phyloP scores from a whole-genome alignment of 2,797 vertebrate genomes.

The Bryconaethiops microstoma region DNA sequence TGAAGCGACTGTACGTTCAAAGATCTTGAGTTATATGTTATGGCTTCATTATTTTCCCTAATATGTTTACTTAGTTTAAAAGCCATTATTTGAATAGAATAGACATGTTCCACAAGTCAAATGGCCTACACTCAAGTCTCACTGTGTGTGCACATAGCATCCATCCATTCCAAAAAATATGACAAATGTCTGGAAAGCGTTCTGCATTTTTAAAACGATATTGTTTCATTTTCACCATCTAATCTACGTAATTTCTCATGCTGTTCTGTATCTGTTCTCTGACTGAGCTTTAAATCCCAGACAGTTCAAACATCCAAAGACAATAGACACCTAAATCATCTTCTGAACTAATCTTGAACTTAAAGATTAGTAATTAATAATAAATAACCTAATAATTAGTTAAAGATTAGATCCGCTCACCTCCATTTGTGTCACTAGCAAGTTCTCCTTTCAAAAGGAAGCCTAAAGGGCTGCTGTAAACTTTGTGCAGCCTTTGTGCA shows the following conservation, averaged over 20 bases:
- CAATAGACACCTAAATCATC: not conserved
- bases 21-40: too few species aligned
- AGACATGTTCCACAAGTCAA: not conserved
- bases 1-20: not conserved
- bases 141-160: not conserved
- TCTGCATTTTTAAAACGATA: not conserved
- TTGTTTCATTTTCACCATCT: not conserved
- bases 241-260: not conserved
- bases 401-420: constrained; percentile 42
- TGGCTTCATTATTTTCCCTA: not conserved
- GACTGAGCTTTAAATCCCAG: not conserved
- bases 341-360: not conserved
- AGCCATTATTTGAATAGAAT: too few species aligned
- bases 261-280: not conserved
- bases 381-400: too few species aligned
- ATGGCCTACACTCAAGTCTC: not conserved
- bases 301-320: too few species aligned
- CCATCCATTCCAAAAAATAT: too few species aligned
- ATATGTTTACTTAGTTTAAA: not conserved
- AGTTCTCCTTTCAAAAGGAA: not conserved
- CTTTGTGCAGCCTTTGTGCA: constrained; percentile 56
- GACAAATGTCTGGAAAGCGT: too few species aligned
- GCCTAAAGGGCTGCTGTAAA: constrained; percentile 30
- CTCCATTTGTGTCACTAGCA: constrained; percentile 42
- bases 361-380: too few species aligned